phyloP scores from a whole-genome alignment of 1,140 invertebrate genomes.

The Zaprionus ornatus region DNA sequence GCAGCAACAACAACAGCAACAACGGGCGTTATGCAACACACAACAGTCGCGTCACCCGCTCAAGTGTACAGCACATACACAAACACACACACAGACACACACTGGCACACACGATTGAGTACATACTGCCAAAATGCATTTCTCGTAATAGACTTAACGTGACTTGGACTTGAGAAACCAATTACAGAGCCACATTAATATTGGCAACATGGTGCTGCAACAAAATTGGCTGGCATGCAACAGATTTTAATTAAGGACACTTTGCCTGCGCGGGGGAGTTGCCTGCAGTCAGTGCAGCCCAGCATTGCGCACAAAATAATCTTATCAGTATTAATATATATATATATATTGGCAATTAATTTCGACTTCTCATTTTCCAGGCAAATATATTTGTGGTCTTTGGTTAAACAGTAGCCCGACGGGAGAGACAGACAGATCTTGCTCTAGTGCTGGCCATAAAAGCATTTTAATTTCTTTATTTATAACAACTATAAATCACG shows the following conservation, averaged over 20 bases:
- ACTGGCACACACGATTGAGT: constrained; percentile 12
- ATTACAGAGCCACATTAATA: constrained; percentile 80
- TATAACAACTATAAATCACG: constrained; percentile 78
- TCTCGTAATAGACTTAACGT: constrained; percentile 81
- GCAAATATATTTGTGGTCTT: constrained; percentile 11
- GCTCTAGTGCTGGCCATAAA: constrained; percentile 61
- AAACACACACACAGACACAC: neutral
- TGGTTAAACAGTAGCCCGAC: constrained; percentile 20
- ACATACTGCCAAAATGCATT: constrained; percentile 63
- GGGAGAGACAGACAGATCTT: constrained; percentile 5
- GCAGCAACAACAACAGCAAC: constrained; percentile 13
- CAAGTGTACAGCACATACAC: constrained; percentile 1
- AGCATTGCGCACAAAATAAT: constrained; percentile 46
- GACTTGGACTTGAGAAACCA: constrained; percentile 79
- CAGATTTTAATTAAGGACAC: constrained; percentile 43
- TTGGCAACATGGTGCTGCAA: constrained; percentile 67
- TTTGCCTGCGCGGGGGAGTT: constrained; percentile 37
- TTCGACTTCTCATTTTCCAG: constrained; percentile 28
- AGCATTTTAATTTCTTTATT: constrained; percentile 82
- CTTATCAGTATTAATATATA: constrained; percentile 60
- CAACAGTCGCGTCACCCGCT: constrained; percentile 36
- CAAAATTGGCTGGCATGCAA: constrained; percentile 55
- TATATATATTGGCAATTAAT: constrained; percentile 70
- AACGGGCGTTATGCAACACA: constrained; percentile 26
- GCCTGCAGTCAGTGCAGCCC: neutral